Evolutionary conservation across 2,113 vertebrate species (phyloP), one percentile per base, ranked within the genome.

Genomic region (Cyphomyrus plagiostoma): DNA sequence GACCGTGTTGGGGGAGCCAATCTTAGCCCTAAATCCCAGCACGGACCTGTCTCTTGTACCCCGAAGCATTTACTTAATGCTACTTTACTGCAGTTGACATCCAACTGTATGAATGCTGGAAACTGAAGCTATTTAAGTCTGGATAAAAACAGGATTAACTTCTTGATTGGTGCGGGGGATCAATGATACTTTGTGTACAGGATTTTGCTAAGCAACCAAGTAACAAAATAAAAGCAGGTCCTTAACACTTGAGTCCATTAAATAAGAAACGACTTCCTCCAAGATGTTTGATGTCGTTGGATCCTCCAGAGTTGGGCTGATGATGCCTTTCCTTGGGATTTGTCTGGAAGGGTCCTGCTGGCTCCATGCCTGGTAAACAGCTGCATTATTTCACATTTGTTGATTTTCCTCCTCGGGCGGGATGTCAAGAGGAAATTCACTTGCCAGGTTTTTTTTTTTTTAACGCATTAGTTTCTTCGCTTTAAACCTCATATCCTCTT

Each of bases 361-460:
- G 52, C 87, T 21, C 10, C 1, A 3, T 88, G 87, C 53, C 56
- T 88, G 52, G 56, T 66, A 45, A 62, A 62, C 56, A 62, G 87
- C 87, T 88, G 52, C 49, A 45, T 62, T 62, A 62, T n/a, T 91
- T 90, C 92, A 93, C 90, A 92, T 94, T 91, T 94, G 91, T 88
- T 88, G 53, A 88, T 90, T 90, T 82, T 42, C 56, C 13, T 62
- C 66, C 35, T 66, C 45, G 17, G 53, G 39, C 39, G n/a, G 10
- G 35, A 39, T 48, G 48, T 53, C n/a, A 93, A 92, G 93, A 93
- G 92, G 94, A 94, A 95, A 95, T 94, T 92, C 21, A 62, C 19
- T 88, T 62, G 50, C 53, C 39, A 62, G 62, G 49, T 17, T 26
- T 80, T 80, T 50, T 77, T 87, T 88, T 30, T 58, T 89, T 52